Percentiles rank a stretch among this genome's conserved stretches.
phyloP scores from a whole-genome alignment of 2,888 invertebrate species.

The Parnassius mnemosyne region DNA sequence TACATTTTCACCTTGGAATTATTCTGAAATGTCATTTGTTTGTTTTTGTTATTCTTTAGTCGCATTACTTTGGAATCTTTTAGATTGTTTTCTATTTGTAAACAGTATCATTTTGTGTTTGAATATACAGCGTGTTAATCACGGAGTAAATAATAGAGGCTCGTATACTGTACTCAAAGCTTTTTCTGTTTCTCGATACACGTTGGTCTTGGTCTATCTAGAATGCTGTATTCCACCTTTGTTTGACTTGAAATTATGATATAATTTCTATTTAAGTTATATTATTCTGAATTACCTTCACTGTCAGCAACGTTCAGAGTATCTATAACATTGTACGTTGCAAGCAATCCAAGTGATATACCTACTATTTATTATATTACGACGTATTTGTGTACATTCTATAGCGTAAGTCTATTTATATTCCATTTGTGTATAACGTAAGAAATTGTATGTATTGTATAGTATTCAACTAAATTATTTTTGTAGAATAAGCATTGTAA shows the following conservation, averaged over 20 bases:
- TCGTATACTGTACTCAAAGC: too few species aligned
- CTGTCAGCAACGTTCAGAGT: not conserved
- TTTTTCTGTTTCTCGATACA: not conserved
- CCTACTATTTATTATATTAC: slow-evolving; percentile 31
- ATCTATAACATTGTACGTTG: slow-evolving; percentile 19
- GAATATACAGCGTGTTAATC: too few species aligned
- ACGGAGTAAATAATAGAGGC: too few species aligned
- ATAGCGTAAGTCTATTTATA: slow-evolving; percentile 61
- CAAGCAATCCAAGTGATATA: slow-evolving; percentile 39
- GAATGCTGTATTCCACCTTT: not conserved
- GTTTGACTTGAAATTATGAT: not conserved
- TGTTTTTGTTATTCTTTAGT: too few species aligned
- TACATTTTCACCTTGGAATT: too few species aligned
- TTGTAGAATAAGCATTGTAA: slow-evolving; percentile 77
- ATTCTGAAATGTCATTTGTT: too few species aligned
- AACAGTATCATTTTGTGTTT: too few species aligned
- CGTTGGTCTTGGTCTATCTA: not conserved
- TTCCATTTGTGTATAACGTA: slow-evolving; percentile 49
- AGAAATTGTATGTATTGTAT: slow-evolving; percentile 56
- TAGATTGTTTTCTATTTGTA: too few species aligned
- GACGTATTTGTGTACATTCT: slow-evolving; percentile 47
- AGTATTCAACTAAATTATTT: slow-evolving; percentile 78
- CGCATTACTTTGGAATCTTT: too few species aligned
- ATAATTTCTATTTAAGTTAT: not conserved
- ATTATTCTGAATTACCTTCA: not conserved